These are phyloP conservation scores for Mormyrus lacerda DNA, from an alignment of 2,113 vertebrate genomes.

Conservation along the genomic window DNA sequence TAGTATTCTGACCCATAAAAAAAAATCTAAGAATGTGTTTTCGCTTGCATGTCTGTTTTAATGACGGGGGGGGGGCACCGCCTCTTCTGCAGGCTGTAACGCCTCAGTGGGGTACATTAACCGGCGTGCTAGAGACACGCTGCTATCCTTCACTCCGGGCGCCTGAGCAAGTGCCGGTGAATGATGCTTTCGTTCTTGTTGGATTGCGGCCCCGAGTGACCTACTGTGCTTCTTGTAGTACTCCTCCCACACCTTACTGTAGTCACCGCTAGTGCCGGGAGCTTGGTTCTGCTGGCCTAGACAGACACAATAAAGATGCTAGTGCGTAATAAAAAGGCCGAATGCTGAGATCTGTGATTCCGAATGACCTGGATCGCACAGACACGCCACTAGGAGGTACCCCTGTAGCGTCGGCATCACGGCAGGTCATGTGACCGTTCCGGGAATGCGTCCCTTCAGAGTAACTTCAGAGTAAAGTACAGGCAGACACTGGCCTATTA, in stretches of 20 bases:
- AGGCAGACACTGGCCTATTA: neutral
- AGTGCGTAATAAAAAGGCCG: neutral
- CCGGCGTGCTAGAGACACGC: neutral
- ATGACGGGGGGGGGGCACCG: neutral
- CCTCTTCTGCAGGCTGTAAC: neutral
- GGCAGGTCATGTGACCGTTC: neutral
- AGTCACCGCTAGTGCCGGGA: constrained; percentile 75
- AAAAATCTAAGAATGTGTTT: neutral
- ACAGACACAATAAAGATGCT: neutral
- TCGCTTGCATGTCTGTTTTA: neutral
- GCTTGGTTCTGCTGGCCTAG: constrained; percentile 80
- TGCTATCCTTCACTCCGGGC: neutral
- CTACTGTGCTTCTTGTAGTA: constrained; percentile 88
- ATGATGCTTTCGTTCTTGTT: neutral
- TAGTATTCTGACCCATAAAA: neutral
- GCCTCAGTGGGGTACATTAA: neutral
- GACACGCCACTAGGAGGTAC: neutral
- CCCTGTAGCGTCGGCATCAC: neutral
- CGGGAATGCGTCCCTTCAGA: neutral
- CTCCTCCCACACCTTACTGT: constrained; percentile 87
- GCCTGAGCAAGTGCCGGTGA: neutral
- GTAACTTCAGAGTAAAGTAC: neutral
- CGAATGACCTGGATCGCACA: neutral
- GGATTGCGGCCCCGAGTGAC: constrained; percentile 20
- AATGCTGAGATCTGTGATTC: neutral